Base-by-base conservation (phyloP, 2,888 invertebrate genomes). In the Drosophila cognata region DNA sequence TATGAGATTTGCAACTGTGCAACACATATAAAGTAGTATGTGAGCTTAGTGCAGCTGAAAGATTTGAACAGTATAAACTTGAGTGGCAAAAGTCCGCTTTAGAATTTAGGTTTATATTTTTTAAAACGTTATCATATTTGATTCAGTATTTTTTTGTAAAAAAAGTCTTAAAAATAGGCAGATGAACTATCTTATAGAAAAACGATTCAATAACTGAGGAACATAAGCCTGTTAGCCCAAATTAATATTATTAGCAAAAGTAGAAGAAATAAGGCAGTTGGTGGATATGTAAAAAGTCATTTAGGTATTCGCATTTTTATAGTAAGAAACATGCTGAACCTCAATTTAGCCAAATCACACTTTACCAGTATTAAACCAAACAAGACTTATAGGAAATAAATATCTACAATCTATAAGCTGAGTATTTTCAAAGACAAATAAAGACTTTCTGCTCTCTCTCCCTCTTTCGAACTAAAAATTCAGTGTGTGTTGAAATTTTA, bases 1-100 rank as follows among this genome's bases (percentile, higher is more conserved):
- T 25, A 33, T 28, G n/a, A 13, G 31, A 56, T 61, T 56, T 61
- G 41, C 25, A 41, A 25, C 28, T 33, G 38, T 3, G 41, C 38
- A 41, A 33, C 3, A 31, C 16, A 55, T 33, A 25, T 38, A 4
- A 41, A 33, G n/a, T 11, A 16, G 36, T n/a, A 33, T 13, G 31
- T 2, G 8, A 31, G 38, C 3, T 29, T 16, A 31, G 36, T 43
- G 29, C 31, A 43, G 57, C 31, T 25, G 8, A 21, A 33, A 38
- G 38, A 16, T 55, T 50, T 28, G 10, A 25, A 13, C 29, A 31
- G 43, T n/a, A 16, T 31, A 25, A 29, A 21, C 3, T 43, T 21
- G 43, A 43, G 43, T n/a, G 10, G 2, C 21, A 21, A 29, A 43
- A 43, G 57, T 18, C 18, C 16, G 16, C 13, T 33, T 53, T 33